phyloP scores from a whole-genome alignment of 2,888 invertebrate species.

The Phortica magna region DNA sequence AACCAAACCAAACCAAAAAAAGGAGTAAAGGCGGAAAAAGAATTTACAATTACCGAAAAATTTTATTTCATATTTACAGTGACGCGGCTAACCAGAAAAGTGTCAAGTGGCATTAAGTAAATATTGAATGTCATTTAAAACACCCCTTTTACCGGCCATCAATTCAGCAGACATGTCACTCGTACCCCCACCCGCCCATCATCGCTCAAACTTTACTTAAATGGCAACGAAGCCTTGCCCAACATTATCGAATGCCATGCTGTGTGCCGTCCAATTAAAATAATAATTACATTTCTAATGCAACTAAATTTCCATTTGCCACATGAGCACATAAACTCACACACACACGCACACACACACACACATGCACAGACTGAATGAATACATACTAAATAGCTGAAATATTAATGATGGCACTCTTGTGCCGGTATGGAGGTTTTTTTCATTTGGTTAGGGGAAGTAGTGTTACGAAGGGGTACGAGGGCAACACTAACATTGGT shows the following conservation, averaged over 20 bases:
- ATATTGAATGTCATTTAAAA: background rate
- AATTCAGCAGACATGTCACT: background rate
- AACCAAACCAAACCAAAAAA: too few species aligned
- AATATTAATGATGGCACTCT: constrained; percentile 64
- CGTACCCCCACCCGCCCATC: background rate
- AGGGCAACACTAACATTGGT: background rate
- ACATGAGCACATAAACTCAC: constrained; percentile 17
- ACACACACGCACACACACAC: background rate
- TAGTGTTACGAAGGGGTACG: too few species aligned
- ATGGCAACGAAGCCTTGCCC: background rate
- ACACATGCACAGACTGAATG: constrained; percentile 29
- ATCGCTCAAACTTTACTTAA: background rate
- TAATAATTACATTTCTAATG: constrained; percentile 77
- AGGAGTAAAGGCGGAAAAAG: too few species aligned
- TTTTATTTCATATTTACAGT: constrained; percentile 43
- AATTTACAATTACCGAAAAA: background rate
- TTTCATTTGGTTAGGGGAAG: background rate
- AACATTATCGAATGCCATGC: constrained; percentile 16
- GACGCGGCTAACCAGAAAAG: constrained; percentile 35
- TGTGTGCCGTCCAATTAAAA: constrained; percentile 72
- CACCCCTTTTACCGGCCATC: too few species aligned
- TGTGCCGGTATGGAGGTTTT: background rate
- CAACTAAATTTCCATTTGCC: constrained; percentile 63
- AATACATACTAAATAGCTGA: constrained; percentile 53
- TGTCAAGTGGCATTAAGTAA: constrained; percentile 4